Evolutionary conservation across 2,113 vertebrate species (phyloP), one percentile per base, ranked within the genome.

Genomic region (Cromileptes altivelis): DNA sequence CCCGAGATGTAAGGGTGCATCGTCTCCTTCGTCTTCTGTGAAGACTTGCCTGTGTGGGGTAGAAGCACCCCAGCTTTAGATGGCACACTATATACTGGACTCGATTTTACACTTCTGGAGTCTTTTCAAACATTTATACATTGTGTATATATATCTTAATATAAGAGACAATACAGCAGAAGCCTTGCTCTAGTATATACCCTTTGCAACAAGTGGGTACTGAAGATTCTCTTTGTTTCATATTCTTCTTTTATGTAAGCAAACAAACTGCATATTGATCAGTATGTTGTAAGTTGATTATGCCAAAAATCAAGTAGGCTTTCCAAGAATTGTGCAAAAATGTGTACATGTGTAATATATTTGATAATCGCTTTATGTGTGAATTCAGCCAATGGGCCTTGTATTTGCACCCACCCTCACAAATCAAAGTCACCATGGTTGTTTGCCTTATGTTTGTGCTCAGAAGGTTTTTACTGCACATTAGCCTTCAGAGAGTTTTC

Each of bases 11-110:
- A 19, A 85, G 83, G 75, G 93, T 81, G 84, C 81, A 17, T 50
- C 9, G 65, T 83, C 84, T 87, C 85, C 78, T 68, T 86, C 93
- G 97, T 99, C 98, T 99, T 99, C 98, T 96, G 92, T 98, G 98
- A 99, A 99, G 98, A 99, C 97, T 86, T 85, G 93, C 95, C 92
- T 90, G 90, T 84, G 82, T 86, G 85, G 90, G 93, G 89, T 81
- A 10, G 25, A 87, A 77, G 82, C 83, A 82, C 85, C 90, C 87
- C 80, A 77, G 80, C 82, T 90, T 91, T 88, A 82, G 57, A 90
- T 62, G 93, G 94, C 94, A 94, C 93, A 84, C 81, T 79, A 78
- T 86, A 84, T 89, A 91, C 83, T 72, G 89, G 90, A 94, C 93
- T 94, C 78, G 30, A 93, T 95, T 95, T 97, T 95, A 94, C 95